Evolutionary conservation across 2,113 vertebrate genomes (phyloP).

Genomic region (Pelecanoides urinatrix): DNA sequence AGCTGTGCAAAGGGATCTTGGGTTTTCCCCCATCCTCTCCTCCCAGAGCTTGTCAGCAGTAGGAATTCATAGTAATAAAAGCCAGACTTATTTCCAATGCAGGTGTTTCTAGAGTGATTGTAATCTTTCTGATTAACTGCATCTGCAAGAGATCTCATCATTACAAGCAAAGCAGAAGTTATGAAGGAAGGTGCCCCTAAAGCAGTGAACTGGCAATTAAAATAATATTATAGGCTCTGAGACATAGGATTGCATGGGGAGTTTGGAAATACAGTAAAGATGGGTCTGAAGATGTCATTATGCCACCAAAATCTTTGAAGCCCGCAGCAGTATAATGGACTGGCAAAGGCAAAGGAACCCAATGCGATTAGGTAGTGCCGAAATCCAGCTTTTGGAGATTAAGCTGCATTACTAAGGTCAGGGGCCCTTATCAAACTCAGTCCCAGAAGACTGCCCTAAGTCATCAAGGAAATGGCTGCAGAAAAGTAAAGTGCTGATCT

Average conservation of each 20-base stretch:
- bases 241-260: background rate
- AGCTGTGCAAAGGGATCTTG: constrained; percentile 60
- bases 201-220: background rate
- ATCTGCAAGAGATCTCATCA: constrained; percentile 50
- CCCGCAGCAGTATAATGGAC: background rate
- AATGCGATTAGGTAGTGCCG: constrained; percentile 1
- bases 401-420: background rate
- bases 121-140: constrained; percentile 59
- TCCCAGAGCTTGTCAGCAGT: constrained; percentile 45
- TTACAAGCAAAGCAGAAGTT: constrained; percentile 25
- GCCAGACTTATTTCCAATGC: constrained; percentile 60
- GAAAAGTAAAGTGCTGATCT: constrained; percentile 14
- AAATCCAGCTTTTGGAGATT: constrained; percentile 35
- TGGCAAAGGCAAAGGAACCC: background rate
- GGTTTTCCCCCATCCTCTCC: constrained; percentile 28
- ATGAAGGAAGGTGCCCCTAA: background rate
- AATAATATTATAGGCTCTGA: background rate
- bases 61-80: constrained; percentile 64
- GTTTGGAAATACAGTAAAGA: background rate
- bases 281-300: constrained; percentile 17
- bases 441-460: background rate
- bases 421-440: background rate
- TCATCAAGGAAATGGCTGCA: background rate
- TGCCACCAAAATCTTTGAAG: constrained; percentile 36
- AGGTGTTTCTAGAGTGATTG: constrained; percentile 65